phyloP scores from a whole-genome alignment of 2,113 vertebrate species.

The Desmodus rotundus region DNA sequence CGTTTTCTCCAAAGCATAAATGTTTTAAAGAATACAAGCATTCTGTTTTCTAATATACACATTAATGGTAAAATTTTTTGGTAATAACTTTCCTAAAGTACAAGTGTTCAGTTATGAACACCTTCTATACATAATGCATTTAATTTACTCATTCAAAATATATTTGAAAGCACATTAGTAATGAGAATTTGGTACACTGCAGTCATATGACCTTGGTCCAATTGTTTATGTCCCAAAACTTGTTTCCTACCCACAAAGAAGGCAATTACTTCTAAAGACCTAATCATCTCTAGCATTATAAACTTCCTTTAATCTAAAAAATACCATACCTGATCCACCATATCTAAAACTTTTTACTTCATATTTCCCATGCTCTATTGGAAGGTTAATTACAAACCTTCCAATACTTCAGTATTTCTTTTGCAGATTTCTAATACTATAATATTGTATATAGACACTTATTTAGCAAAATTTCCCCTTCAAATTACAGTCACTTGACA shows the following conservation, averaged over 20 bases:
- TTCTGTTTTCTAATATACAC: background rate
- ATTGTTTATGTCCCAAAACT: background rate
- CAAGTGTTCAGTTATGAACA: background rate
- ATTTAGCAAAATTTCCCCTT: background rate
- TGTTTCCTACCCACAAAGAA: background rate
- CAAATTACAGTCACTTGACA: background rate
- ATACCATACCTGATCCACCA: background rate
- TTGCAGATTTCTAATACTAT: background rate
- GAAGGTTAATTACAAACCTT: conserved; percentile 14
- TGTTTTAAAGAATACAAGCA: conserved; percentile 33
- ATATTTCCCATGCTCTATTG: background rate
- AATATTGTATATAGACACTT: background rate
- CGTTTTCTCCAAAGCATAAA: conserved; percentile 28
- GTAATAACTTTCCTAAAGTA: background rate
- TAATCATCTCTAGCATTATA: background rate
- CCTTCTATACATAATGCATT: background rate
- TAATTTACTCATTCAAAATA: conserved; percentile 21
- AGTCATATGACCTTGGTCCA: background rate
- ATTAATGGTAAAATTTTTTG: background rate
- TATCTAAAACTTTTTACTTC: background rate
- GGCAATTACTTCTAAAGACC: background rate
- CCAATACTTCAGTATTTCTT: background rate
- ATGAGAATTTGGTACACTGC: background rate
- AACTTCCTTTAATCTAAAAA: background rate
- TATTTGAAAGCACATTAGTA: background rate